Evolutionary conservation across 2,113 vertebrate species (phyloP).

Genomic region (Brienomyrus longianalis): DNA sequence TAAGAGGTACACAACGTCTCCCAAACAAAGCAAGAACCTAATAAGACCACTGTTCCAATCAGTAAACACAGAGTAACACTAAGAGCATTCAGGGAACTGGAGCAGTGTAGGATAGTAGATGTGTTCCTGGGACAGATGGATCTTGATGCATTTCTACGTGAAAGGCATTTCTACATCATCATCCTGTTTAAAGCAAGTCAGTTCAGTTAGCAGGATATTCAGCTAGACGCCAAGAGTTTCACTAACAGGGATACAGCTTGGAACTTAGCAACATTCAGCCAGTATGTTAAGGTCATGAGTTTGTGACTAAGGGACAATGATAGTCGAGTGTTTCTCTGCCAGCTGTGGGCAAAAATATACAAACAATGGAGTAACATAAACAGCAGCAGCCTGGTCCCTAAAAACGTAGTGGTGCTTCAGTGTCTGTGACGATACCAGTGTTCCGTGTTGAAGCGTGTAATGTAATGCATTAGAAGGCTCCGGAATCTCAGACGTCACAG

Average conservation of each 20-base stretch:
- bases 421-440: neutral
- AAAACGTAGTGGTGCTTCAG: neutral
- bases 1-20: no score
- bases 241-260: neutral
- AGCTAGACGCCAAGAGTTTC: neutral
- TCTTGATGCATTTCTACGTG: neutral
- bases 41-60: no score
- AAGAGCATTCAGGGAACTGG: neutral
- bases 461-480: neutral
- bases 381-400: neutral
- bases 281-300: neutral
- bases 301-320: neutral
- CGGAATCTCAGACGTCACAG: neutral
- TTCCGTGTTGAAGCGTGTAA: neutral
- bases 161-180: neutral
- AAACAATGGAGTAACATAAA: neutral
- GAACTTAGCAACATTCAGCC: neutral
- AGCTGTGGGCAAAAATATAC: neutral
- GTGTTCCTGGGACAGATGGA: no score
- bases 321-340: neutral
- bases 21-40: no score
- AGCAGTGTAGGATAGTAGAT: neutral
- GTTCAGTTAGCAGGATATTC: no score
- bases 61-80: no score
- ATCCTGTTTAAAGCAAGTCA: neutral